Percentiles rank a stretch among this genome's conserved stretches.
These are phyloP conservation scores for Carcharodon carcharias DNA, from an alignment of 2,797 vertebrate species.

Conservation along the genomic window DNA sequence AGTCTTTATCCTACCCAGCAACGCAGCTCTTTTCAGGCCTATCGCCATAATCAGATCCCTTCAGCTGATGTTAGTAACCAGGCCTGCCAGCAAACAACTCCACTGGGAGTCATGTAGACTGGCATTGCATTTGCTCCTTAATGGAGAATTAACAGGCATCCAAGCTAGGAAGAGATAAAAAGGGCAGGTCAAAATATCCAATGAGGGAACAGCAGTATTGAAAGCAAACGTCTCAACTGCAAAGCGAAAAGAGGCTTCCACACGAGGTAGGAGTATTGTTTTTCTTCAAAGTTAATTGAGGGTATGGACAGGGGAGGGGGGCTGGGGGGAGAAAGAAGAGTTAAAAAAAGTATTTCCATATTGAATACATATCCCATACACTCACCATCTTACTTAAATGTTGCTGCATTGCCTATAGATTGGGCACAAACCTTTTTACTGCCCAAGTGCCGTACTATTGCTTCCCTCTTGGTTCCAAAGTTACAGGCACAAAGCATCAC, in stretches of 20 bases:
- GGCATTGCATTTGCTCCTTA: neutral
- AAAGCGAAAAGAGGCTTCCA: neutral
- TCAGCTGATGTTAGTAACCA: neutral
- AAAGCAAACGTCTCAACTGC: neutral
- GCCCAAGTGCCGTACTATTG: neutral
- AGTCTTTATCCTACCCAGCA: neutral
- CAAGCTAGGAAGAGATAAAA: neutral
- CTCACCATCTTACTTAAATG: neutral
- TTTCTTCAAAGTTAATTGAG: neutral
- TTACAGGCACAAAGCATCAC: neutral
- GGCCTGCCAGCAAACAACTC: neutral
- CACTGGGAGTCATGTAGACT: neutral
- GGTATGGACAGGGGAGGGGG: neutral
- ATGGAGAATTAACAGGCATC: neutral
- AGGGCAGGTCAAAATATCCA: neutral
- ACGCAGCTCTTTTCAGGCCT: neutral
- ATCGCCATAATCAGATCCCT: neutral
- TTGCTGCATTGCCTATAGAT: neutral
- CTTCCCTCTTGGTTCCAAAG: neutral
- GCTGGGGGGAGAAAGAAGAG: neutral
- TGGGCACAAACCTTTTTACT: neutral
- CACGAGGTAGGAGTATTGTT: neutral
- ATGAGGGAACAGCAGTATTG: neutral
- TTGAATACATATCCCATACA: neutral
- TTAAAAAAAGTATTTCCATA: neutral